These are phyloP conservation scores for Amphiprion ocellaris DNA, from an alignment of 2,113 vertebrate genomes.

Conservation along the genomic window DNA sequence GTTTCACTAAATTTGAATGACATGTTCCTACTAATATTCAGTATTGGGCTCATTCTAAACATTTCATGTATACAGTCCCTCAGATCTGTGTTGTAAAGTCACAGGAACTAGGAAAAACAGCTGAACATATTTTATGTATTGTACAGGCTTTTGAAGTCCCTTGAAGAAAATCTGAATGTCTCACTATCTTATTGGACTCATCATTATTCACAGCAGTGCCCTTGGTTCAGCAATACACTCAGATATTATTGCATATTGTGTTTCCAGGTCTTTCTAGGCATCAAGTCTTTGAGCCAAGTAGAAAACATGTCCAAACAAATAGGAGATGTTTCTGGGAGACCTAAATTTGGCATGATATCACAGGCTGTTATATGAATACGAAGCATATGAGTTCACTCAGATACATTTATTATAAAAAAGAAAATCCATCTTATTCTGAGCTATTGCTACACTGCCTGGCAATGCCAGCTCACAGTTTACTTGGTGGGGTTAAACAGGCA, in stretches of 20 bases:
- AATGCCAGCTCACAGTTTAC: constrained; percentile 3
- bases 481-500: constrained; percentile 21
- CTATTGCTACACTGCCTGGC: neutral
- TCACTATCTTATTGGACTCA: constrained; percentile 36
- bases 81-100: neutral
- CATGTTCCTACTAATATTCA: too few relatives aligned
- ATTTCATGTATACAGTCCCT: too few relatives aligned
- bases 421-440: constrained; percentile 1
- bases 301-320: constrained; percentile 56
- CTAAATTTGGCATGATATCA: constrained; percentile 31
- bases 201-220: constrained; percentile 46
- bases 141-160: neutral
- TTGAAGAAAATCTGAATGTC: constrained; percentile 9
- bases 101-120: neutral
- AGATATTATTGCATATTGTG: constrained; percentile 20
- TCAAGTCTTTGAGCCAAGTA: constrained; percentile 38
- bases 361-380: constrained; percentile 30
- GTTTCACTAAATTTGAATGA: too few relatives aligned
- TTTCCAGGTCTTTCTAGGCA: constrained; percentile 30
- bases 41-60: too few relatives aligned
- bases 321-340: constrained; percentile 20
- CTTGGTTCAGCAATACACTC: constrained; percentile 24
- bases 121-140: constrained; percentile 4
- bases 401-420: constrained; percentile 1
- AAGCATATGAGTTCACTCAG: constrained; percentile 10